These are phyloP conservation scores for Tauraco hartlaubi DNA, from an alignment of 2,797 vertebrate genomes.

Conservation along the genomic window DNA sequence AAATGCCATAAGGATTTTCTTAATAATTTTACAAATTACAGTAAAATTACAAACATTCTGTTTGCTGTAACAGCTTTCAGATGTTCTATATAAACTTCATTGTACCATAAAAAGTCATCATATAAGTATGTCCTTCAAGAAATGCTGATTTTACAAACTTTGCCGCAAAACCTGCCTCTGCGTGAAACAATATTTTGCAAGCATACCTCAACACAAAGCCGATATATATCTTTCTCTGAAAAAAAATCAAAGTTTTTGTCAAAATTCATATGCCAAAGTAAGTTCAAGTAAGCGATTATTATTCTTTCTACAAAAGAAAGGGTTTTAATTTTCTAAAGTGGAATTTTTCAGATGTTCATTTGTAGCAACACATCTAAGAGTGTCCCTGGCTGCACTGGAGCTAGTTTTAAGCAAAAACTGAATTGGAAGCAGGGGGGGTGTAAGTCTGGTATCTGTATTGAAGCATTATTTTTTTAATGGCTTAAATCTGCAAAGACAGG, in stretches of 20 bases:
- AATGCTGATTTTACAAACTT: slow-evolving; percentile 2
- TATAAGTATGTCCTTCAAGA: not conserved
- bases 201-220: not conserved
- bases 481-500: not conserved
- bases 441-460: not conserved
- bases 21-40: not conserved
- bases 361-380: accelerated
- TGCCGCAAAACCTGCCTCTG: not conserved
- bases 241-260: not conserved
- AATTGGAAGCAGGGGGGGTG: not conserved
- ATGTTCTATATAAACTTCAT: not conserved
- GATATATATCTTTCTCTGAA: not conserved
- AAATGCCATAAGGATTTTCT: not conserved
- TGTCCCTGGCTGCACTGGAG: not conserved
- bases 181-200: not conserved
- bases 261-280: not conserved
- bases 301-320: not conserved
- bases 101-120: not conserved
- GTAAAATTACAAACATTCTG: not conserved
- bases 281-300: not conserved
- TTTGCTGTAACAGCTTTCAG: not conserved
- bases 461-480: not conserved
- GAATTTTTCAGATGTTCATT: not conserved
- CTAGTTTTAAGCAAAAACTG: not conserved
- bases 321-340: not conserved